Percentiles rank a stretch among this genome's conserved stretches.
These are phyloP conservation scores for Sebastes minor DNA, from an alignment of 2,797 vertebrate species.

Conservation along the genomic window DNA sequence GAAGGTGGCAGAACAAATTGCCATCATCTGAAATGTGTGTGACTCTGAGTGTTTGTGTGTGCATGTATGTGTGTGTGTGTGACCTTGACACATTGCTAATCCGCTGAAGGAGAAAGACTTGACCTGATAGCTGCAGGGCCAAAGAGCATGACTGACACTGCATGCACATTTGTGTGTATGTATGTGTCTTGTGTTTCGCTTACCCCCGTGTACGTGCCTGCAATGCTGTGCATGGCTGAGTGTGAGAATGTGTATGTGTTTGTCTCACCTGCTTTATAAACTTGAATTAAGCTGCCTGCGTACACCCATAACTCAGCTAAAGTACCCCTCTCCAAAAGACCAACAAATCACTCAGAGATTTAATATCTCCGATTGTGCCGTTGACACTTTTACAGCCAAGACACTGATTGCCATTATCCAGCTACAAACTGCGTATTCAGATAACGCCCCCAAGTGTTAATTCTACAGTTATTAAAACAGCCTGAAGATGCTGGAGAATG, in stretches of 20 bases:
- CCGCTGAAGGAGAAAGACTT: conserved; percentile 65
- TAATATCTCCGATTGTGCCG: conserved; percentile 49
- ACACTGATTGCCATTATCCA: conserved; percentile 56
- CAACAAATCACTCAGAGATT: conserved; percentile 59
- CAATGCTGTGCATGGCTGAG: conserved; percentile 1
- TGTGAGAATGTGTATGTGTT: conserved; percentile 25
- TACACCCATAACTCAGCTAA: conserved; percentile 40
- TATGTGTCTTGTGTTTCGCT: conserved; percentile 19
- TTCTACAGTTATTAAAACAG: conserved; percentile 55
- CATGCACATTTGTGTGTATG: conserved; percentile 49
- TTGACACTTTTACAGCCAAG: conserved; percentile 48
- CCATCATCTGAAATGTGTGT: conserved; percentile 53
- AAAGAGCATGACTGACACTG: conserved; percentile 57
- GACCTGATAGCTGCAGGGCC: conserved; percentile 58
- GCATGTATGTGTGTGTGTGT: neutral
- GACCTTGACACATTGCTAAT: conserved; percentile 68
- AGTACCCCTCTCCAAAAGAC: conserved; percentile 40
- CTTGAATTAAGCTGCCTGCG: conserved; percentile 33
- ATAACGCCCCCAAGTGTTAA: conserved; percentile 38
- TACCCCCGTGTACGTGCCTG: conserved; percentile 13
- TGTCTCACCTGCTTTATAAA: conserved; percentile 43
- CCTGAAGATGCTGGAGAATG: conserved; percentile 15
- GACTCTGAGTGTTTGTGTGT: conserved; percentile 7
- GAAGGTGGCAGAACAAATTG: conserved; percentile 76
- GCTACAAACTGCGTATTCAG: conserved; percentile 55